Percentiles rank a stretch among this genome's conserved stretches.
phyloP scores from a whole-genome alignment of 2,113 vertebrate genomes.

The Boulengeromyrus knoepffleri region DNA sequence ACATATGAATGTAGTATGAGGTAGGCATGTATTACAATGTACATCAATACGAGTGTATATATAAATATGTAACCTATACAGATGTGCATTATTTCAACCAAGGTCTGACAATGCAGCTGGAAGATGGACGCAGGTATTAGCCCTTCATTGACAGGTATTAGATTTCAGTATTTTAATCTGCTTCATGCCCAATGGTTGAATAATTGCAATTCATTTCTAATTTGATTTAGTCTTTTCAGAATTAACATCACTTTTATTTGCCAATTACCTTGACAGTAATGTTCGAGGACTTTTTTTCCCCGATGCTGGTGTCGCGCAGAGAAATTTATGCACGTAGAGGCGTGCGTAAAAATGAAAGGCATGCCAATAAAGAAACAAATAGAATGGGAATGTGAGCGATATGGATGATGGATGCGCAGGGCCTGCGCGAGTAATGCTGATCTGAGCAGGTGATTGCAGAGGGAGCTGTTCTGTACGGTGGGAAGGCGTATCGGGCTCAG shows the following conservation, averaged over 20 bases:
- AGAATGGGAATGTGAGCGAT: neutral
- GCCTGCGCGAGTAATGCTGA: no score
- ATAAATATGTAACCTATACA: neutral
- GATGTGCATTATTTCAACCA: neutral
- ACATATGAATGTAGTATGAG: neutral
- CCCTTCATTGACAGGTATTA: neutral
- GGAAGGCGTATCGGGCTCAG: neutral
- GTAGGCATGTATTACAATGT: neutral
- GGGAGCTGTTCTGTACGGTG: neutral
- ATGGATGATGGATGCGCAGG: neutral
- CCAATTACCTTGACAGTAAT: neutral
- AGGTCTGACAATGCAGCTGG: neutral
- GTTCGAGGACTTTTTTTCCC: neutral
- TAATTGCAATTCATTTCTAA: neutral
- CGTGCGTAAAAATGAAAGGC: neutral
- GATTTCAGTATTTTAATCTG: neutral
- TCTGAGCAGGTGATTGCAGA: neutral
- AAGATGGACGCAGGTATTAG: neutral
- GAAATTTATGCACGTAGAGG: neutral
- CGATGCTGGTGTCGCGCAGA: neutral
- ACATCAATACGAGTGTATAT: neutral
- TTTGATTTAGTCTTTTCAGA: neutral
- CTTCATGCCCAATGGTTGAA: neutral
- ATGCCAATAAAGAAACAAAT: neutral
- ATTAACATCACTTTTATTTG: neutral